Conservation (phyloP, 2,888 invertebrate species). For the Volucella bombylans region DNA sequence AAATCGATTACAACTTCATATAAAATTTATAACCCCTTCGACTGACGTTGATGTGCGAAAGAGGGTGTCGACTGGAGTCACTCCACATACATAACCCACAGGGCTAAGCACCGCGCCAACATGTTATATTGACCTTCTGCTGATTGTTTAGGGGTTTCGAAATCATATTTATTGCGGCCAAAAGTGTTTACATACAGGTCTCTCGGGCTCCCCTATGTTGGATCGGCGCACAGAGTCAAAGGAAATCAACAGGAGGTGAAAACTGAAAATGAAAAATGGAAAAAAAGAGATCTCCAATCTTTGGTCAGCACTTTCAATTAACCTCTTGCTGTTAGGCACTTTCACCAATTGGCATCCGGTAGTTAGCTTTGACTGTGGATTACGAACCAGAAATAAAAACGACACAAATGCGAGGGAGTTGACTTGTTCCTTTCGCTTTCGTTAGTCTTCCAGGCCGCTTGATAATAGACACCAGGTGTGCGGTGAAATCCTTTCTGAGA, state of each 20-base stretch:
- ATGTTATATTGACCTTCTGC: slow-evolving; percentile 60
- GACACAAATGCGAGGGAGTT: background rate
- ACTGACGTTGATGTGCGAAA: slow-evolving; percentile 56
- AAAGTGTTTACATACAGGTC: slow-evolving; percentile 48
- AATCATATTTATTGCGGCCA: slow-evolving; percentile 67
- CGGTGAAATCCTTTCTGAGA: slow-evolving; percentile 45
- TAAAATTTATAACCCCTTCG: slow-evolving; percentile 72
- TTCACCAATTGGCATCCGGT: slow-evolving; percentile 53
- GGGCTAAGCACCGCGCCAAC: slow-evolving; percentile 8
- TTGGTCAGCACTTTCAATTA: slow-evolving; percentile 71
- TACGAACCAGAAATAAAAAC: background rate
- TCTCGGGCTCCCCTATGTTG: slow-evolving; percentile 22
- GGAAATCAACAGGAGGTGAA: slow-evolving; percentile 62
- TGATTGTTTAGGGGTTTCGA: slow-evolving; percentile 67
- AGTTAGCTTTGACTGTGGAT: slow-evolving; percentile 31
- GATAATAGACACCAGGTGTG: slow-evolving; percentile 67
- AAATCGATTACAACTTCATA: slow-evolving; percentile 74
- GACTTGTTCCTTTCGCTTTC: slow-evolving; percentile 51
- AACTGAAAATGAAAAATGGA: background rate
- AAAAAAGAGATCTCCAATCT: slow-evolving; percentile 26
- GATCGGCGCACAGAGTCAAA: slow-evolving; percentile 17
- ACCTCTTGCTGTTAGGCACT: slow-evolving; percentile 39
- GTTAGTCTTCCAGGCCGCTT: slow-evolving; percentile 41
- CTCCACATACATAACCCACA: slow-evolving; percentile 3
- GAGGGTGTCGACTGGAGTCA: background rate